These are phyloP conservation scores for Cheilosia soror DNA, from an alignment of 2,888 invertebrate genomes.

Conservation along the genomic window DNA sequence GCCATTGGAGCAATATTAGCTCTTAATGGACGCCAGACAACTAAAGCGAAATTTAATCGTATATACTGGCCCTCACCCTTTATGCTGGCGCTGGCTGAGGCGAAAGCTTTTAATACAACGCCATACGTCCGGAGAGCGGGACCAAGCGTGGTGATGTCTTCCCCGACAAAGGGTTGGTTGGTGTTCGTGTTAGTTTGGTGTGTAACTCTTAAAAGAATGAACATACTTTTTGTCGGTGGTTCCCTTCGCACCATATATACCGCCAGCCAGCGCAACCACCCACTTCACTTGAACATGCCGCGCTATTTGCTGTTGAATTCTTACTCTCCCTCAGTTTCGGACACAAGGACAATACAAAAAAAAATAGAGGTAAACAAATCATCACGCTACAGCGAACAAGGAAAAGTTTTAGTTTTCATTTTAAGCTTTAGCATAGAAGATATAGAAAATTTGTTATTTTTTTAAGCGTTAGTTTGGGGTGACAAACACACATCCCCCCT, in stretches of 20 bases:
- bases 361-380: slow-evolving; percentile 75
- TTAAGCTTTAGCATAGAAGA: slow-evolving; percentile 17
- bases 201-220: slow-evolving; percentile 32
- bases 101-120: slow-evolving; percentile 69
- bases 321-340: slow-evolving; percentile 13
- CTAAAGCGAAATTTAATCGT: slow-evolving; percentile 69
- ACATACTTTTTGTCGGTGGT: slow-evolving; percentile 42
- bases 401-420: slow-evolving; percentile 57
- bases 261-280: neutral
- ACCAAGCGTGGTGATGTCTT: slow-evolving; percentile 9
- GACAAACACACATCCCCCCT: slow-evolving; percentile 66
- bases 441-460: slow-evolving; percentile 47
- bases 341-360: slow-evolving; percentile 61
- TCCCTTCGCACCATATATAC: slow-evolving; percentile 22
- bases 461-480: slow-evolving; percentile 60
- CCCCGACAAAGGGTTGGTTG: slow-evolving; percentile 49
- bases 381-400: slow-evolving; percentile 75
- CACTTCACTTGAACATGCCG: slow-evolving; percentile 59
- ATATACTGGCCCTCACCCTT: slow-evolving; percentile 29
- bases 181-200: slow-evolving; percentile 1
- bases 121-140: slow-evolving; percentile 23
- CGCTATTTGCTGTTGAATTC: slow-evolving; percentile 52
- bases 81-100: neutral
- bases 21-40: slow-evolving; percentile 71
- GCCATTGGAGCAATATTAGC: slow-evolving; percentile 49